These are phyloP conservation scores for Lasiurus cinereus DNA, from an alignment of 2,113 vertebrate species.

Conservation along the genomic window DNA sequence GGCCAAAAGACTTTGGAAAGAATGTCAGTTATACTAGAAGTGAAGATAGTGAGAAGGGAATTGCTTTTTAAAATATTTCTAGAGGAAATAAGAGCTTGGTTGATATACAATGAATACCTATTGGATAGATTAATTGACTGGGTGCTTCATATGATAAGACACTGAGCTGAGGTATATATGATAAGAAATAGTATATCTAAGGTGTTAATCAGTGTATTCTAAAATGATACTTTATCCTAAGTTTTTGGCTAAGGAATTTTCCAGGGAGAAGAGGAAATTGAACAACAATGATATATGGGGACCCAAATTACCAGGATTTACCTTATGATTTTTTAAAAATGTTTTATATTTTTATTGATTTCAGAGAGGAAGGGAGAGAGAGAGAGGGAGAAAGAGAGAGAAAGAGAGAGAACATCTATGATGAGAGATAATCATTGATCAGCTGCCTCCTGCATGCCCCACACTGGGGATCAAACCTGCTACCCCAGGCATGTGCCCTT, in stretches of 20 bases:
- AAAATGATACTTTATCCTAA: constrained; percentile 25
- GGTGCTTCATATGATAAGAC: constrained; percentile 27
- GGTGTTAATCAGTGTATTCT: not conserved
- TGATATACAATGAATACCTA: constrained; percentile 22
- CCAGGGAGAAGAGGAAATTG: not conserved
- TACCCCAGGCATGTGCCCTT: too few species aligned
- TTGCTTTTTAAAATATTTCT: constrained; percentile 23
- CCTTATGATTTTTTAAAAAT: not conserved
- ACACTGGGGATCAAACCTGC: too few species aligned
- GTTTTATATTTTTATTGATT: too few species aligned
- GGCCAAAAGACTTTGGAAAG: not conserved
- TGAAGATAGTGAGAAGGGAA: constrained; percentile 52
- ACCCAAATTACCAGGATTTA: constrained; percentile 6
- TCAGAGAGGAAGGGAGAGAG: too few species aligned
- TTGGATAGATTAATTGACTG: constrained; percentile 35
- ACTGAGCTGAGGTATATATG: not conserved
- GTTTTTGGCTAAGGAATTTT: not conserved
- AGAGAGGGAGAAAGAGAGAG: too few species aligned
- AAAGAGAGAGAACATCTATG: too few species aligned
- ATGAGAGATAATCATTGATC: too few species aligned
- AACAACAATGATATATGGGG: not conserved
- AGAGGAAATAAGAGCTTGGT: constrained; percentile 8
- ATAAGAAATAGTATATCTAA: not conserved
- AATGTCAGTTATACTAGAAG: not conserved
- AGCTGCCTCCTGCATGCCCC: too few species aligned